These are phyloP conservation scores for Ichneumoninae sp. DNA, from an alignment of 2,888 invertebrate genomes.

Conservation along the genomic window DNA sequence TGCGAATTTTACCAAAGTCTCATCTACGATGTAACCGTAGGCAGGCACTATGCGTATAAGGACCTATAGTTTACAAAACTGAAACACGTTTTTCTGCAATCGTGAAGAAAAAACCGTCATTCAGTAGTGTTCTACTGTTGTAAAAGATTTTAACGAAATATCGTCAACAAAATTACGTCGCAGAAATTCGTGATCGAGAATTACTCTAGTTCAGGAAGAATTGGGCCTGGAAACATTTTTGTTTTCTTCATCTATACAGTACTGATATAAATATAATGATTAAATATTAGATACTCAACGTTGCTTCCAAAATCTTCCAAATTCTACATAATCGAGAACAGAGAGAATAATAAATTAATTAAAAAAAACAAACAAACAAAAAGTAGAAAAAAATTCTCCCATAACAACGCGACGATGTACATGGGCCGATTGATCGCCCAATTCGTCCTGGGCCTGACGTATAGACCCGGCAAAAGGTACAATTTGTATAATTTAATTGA, in stretches of 20 bases:
- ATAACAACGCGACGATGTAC: not conserved
- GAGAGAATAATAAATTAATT: not conserved
- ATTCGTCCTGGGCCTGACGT: slow-evolving; percentile 52
- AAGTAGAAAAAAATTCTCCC: slow-evolving; percentile 1
- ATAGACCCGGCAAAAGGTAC: slow-evolving; percentile 10
- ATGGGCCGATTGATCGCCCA: slow-evolving; percentile 29
- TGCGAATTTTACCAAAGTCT: slow-evolving; percentile 53
- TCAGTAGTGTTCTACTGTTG: slow-evolving; percentile 20
- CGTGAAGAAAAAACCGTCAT: slow-evolving; percentile 24
- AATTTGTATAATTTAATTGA: slow-evolving; percentile 43
- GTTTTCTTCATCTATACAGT: slow-evolving; percentile 10
- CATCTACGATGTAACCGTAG: slow-evolving; percentile 61
- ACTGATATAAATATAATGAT: slow-evolving; percentile 25
- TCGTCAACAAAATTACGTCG: slow-evolving; percentile 8
- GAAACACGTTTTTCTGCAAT: slow-evolving; percentile 36
- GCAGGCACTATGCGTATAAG: slow-evolving; percentile 63
- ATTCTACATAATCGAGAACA: slow-evolving; percentile 40
- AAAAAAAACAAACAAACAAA: slow-evolving; percentile 15
- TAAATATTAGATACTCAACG: slow-evolving; percentile 40
- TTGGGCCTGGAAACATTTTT: slow-evolving; percentile 41
- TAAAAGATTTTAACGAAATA: not conserved
- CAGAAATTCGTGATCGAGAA: slow-evolving; percentile 3
- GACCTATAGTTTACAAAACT: slow-evolving; percentile 61
- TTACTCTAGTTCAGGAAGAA: slow-evolving; percentile 56
- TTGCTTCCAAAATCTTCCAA: slow-evolving; percentile 59